These are phyloP conservation scores for Cranoglanis bouderius DNA, from an alignment of 2,113 vertebrate species.

Conservation along the genomic window DNA sequence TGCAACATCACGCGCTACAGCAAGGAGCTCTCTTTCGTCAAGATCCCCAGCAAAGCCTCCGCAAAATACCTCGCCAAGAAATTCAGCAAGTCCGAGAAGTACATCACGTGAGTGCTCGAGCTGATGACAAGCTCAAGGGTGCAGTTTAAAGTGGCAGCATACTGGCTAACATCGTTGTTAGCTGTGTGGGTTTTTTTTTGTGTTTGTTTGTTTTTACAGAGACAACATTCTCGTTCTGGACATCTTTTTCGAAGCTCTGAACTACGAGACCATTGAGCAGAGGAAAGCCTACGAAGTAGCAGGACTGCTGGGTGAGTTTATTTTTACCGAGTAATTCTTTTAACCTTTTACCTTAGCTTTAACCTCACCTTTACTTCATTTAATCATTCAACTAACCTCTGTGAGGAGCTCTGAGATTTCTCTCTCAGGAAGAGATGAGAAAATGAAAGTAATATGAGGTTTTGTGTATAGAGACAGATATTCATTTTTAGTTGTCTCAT, in stretches of 20 bases:
- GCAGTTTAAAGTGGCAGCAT: background rate
- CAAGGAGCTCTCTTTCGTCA: constrained; percentile 98
- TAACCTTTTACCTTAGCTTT: too few species aligned
- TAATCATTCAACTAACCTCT: background rate
- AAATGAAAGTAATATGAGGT: background rate
- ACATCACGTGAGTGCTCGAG: constrained; percentile 83
- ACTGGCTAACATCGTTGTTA: too few species aligned
- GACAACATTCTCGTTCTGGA: constrained; percentile 94
- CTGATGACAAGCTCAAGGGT: background rate
- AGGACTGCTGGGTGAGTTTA: constrained; percentile 84
- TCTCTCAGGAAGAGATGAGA: background rate
- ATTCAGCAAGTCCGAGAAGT: constrained; percentile 97
- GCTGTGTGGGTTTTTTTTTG: background rate
- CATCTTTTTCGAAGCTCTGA: constrained; percentile 79
- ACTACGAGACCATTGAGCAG: constrained; percentile 92
- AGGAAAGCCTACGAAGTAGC: constrained; percentile 98
- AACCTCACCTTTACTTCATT: background rate
- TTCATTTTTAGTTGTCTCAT: background rate
- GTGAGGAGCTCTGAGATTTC: background rate
- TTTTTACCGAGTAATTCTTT: background rate
- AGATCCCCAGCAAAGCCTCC: constrained; percentile 98
- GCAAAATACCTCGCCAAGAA: constrained; percentile 98
- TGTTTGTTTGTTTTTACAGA: constrained; percentile 66
- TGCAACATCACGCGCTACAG: constrained; percentile 95
- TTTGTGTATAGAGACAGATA: background rate